These are phyloP conservation scores for Siderastrea siderea DNA, from an alignment of 92 coral and sea anemone species.

Conservation along the genomic window DNA sequence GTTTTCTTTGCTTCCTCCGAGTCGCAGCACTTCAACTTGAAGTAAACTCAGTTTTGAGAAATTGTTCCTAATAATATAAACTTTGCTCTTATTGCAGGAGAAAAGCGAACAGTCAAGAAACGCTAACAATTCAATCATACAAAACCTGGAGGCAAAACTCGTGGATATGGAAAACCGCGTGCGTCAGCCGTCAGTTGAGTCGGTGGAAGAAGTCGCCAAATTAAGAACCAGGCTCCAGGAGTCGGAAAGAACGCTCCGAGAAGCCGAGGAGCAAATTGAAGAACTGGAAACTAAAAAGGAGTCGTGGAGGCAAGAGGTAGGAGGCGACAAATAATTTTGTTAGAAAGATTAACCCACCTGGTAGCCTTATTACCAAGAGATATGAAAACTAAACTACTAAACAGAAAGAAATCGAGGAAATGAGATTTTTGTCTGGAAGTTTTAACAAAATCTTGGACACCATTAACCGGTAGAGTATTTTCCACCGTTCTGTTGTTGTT, in stretches of 20 bases:
- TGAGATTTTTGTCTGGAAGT: too few relatives aligned
- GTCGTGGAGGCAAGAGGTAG: conserved; percentile 85
- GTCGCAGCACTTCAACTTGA: too few relatives aligned
- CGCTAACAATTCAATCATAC: conserved; percentile 69
- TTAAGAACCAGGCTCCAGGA: conserved; percentile 70
- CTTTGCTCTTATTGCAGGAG: conserved; percentile 36
- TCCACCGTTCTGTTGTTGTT: too few relatives aligned
- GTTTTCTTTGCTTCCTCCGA: too few relatives aligned
- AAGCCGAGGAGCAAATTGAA: conserved; percentile 67
- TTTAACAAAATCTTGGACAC: too few relatives aligned
- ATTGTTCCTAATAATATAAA: too few relatives aligned
- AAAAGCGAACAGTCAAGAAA: conserved; percentile 57
- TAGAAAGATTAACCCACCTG: too few relatives aligned
- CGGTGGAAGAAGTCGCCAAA: conserved; percentile 61
- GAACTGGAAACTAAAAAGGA: conserved; percentile 74
- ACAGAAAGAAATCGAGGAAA: too few relatives aligned
- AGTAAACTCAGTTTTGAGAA: too few relatives aligned
- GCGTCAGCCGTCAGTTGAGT: conserved; percentile 60
- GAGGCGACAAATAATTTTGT: not conserved
- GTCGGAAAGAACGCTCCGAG: conserved; percentile 59
- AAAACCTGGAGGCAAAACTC: conserved; percentile 71
- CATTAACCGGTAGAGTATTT: too few relatives aligned
- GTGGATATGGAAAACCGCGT: conserved; percentile 73
- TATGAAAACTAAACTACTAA: too few relatives aligned
- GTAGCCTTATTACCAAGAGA: not conserved